Base-by-base conservation (phyloP, 2,888 invertebrate species). In the Drosophila mercatorum region DNA sequence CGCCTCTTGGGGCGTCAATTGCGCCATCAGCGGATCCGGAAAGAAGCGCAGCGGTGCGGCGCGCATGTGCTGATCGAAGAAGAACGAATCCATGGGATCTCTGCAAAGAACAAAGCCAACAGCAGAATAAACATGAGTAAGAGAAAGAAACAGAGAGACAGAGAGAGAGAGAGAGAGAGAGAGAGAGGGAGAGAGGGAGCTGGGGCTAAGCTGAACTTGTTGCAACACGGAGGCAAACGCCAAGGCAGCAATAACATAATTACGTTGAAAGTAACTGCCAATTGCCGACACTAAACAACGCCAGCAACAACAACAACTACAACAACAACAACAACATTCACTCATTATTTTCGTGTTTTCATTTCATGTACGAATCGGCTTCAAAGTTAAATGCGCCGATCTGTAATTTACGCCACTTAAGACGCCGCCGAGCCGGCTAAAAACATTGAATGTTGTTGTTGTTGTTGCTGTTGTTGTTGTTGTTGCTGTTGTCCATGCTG, bases 331-430 rank as follows among this genome's bases (percentile, higher is more conserved):
- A 81, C 86, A 84, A 85, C 83, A 88, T 88, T 84, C 78, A 90
- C 91, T 88, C 90, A 91, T 90, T 91, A 91, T 91, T 91, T 92
- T 91, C 91, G 90, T 92, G 91, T 91, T 89, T 92, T 91, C 90
- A 90, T 90, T 92, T 91, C 91, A 90, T 90, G 91, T 91, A 92
- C 91, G 91, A 90, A 90, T 91, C 90, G 81, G 88, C 92, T 89
- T 93, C 93, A 93, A 93, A 93, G 93, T 91, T 91, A 92, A 92
- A 92, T 80, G 74, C 85, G 91, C 93, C 93, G 93, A 92, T 91
- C 92, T 93, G 90, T 93, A 93, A 93, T 93, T 93, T 93, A 89
- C 88, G 89, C 91, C 86, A 89, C 88, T 91, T 87, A 90, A 90
- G 89, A 90, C 91, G 91, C 91, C 90, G 91, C 91, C 89, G 90